Base-by-base conservation (phyloP, 2,113 vertebrate species). In the Solea senegalensis region DNA sequence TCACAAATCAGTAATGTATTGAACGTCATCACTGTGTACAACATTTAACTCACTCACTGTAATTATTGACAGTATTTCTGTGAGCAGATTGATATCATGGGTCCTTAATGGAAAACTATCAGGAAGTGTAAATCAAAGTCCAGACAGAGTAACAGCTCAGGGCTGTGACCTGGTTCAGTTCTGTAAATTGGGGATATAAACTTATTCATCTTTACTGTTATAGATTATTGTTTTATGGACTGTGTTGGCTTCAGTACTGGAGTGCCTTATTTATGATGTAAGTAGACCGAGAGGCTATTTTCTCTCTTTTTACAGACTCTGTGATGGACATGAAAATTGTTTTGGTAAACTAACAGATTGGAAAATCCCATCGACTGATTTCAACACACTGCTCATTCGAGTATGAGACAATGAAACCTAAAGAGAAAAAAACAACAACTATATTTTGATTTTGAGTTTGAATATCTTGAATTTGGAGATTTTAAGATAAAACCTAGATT, bases 41-140 rank as follows among this genome's bases (percentile, higher is more conserved):
- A 13, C 3, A 13, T 55, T 44, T 53, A 3, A 64, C 16, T 40
- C 43, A 12, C n/a, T 45, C 8, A 8, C 2, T 48, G 46, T 55
- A 10, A 40, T 49, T 10, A 28, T n/a, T 57, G 21, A 50, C 10
- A n/a, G 44, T 40, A 41, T 58, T 43, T 39, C 8, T 15, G 9
- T 15, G 27, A 14, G 16, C 7, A 2, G 7, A 40, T 54, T 64
- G 44, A 15, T 34, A 48, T 5, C 46, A 54, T 2, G 4, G 40
- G 26, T 27, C 66, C 16, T 50, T 46, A 12, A 15, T 76, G 81
- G 82, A 84, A 88, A 87, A 80, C 10, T 73, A 82, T 65, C 59
- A 34, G 55, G 26, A 51, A 39, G n/a, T 51, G n/a, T 66, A 75
- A 84, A 69, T 67, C 63, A 84, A 85, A 83, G 74, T 86, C 81